Evolutionary conservation across 2,888 invertebrate species (phyloP).

Genomic region (Synanthedon formicaeformis): DNA sequence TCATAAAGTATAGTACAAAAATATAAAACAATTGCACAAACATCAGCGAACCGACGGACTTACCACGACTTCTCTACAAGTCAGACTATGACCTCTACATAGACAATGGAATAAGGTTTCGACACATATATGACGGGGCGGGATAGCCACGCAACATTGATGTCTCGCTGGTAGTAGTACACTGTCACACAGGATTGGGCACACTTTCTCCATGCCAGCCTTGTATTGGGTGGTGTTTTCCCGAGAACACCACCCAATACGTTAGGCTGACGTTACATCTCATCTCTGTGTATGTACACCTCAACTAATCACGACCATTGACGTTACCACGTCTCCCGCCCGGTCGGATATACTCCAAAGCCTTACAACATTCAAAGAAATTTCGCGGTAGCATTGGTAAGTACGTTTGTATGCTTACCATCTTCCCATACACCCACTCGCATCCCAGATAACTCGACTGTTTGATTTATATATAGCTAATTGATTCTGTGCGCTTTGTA

Average conservation of each 20-base stretch:
- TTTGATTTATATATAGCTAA: background rate
- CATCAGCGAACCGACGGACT: constrained; percentile 33
- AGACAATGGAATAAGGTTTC: constrained; percentile 21
- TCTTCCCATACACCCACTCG: constrained; percentile 8
- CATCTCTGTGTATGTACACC: no score
- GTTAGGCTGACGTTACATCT: no score
- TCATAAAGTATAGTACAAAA: constrained; percentile 33
- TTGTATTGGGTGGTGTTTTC: no score
- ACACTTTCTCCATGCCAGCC: no score
- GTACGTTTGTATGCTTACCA: background rate
- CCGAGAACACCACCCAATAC: no score
- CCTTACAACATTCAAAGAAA: constrained; percentile 19
- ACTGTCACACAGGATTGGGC: no score
- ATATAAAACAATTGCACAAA: constrained; percentile 62
- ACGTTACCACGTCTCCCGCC: no score
- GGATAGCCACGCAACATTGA: no score
- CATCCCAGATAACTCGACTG: background rate
- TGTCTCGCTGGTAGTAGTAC: no score
- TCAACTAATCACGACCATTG: no score
- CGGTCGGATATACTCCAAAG: no score
- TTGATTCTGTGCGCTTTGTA: background rate
- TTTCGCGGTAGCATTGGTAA: constrained; percentile 12
- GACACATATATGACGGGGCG: no score
- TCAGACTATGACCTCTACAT: constrained; percentile 27
- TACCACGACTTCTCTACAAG: constrained; percentile 36